phyloP scores from a whole-genome alignment of 2,888 invertebrate genomes.

The Cremastinae sp. region DNA sequence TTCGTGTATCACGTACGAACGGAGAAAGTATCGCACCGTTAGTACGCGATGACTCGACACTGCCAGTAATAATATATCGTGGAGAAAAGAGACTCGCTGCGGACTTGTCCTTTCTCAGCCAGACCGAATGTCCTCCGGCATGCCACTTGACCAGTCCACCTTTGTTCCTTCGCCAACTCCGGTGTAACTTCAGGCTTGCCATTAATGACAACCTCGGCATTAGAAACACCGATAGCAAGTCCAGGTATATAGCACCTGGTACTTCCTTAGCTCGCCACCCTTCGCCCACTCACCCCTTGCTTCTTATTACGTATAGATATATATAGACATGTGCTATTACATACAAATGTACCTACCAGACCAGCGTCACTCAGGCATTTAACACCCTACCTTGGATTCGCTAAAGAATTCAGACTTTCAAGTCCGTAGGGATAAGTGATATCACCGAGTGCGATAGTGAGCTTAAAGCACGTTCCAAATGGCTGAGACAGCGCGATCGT shows the following conservation, averaged over 20 bases:
- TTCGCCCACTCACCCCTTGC: slow-evolving; percentile 18
- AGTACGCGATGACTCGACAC: slow-evolving; percentile 39
- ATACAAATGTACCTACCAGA: background rate
- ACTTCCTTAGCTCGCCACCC: slow-evolving; percentile 52
- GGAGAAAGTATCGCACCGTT: slow-evolving; percentile 24
- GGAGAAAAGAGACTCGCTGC: slow-evolving; percentile 42
- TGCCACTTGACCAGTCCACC: slow-evolving; percentile 26
- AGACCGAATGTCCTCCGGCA: slow-evolving; percentile 36
- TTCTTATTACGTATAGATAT: background rate
- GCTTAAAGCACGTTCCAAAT: background rate
- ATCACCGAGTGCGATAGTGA: background rate
- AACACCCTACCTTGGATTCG: slow-evolving; percentile 1
- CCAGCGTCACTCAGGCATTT: slow-evolving; percentile 6
- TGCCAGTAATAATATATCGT: slow-evolving; percentile 62
- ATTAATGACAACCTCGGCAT: slow-evolving; percentile 40
- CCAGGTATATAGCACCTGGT: slow-evolving; percentile 42
- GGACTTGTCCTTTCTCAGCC: slow-evolving; percentile 36
- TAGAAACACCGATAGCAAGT: slow-evolving; percentile 46
- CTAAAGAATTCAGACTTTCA: slow-evolving; percentile 9
- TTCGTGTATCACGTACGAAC: slow-evolving; percentile 1
- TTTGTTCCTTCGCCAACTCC: slow-evolving; percentile 25
- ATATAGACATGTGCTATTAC: slow-evolving; percentile 7
- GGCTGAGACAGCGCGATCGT: too few relatives aligned
- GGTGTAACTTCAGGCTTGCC: slow-evolving; percentile 29
- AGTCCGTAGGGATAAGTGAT: background rate